phyloP scores from a whole-genome alignment of 2,113 vertebrate species.

The Neoarius graeffei region DNA sequence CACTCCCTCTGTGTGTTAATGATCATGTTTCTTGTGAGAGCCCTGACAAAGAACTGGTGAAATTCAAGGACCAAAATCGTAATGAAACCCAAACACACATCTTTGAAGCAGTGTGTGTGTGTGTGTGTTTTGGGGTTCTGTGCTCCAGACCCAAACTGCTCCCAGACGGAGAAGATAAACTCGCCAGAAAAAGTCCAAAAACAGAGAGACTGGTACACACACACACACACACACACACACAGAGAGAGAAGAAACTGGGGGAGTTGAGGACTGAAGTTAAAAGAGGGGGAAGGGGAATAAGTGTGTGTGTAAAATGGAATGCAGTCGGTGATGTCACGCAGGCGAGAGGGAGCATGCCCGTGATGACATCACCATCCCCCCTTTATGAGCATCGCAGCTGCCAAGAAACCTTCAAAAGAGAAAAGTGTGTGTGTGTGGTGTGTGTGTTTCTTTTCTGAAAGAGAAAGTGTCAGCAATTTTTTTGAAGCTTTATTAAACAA shows the following conservation, averaged over 20 bases:
- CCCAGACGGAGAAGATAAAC: constrained; percentile 4
- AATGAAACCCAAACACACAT: constrained; percentile 4
- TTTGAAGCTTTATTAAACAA: constrained; percentile 3
- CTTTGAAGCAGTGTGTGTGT: not conserved
- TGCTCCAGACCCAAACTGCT: not conserved
- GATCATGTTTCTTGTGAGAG: not conserved
- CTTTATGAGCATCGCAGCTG: constrained; percentile 54
- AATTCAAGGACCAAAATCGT: not conserved
- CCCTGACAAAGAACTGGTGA: not conserved
- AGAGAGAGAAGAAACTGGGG: not conserved
- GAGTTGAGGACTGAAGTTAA: constrained; percentile 16
- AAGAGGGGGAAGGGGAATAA: constrained; percentile 25
- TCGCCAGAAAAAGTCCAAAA: constrained; percentile 1
- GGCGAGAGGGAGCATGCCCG: constrained; percentile 73
- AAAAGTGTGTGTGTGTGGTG: constrained; percentile 26
- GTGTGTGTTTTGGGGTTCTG: not conserved
- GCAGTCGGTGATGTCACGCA: constrained; percentile 72
- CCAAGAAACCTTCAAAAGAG: constrained; percentile 56
- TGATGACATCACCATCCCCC: constrained; percentile 72
- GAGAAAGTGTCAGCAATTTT: constrained; percentile 8
- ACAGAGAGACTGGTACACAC: not conserved
- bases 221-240: not conserved
- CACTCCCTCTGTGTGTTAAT: constrained; percentile 44
- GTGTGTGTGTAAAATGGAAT: constrained; percentile 73
- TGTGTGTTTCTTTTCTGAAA: constrained; percentile 11